phyloP scores from a whole-genome alignment of 2,797 vertebrate genomes.

The Anguilla anguilla region DNA sequence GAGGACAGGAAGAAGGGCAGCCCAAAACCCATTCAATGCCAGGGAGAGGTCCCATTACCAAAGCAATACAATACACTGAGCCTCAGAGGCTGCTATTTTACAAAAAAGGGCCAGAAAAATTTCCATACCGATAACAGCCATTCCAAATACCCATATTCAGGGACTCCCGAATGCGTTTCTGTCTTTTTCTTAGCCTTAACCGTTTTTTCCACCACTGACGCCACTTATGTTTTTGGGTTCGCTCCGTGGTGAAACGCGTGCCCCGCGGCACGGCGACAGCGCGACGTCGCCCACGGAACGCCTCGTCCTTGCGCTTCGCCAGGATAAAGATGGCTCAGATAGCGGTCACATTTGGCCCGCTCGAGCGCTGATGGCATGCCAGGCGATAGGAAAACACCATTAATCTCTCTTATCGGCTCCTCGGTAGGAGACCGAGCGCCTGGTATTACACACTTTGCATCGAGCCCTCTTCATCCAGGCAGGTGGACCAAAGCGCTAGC shows the following conservation, averaged over 20 bases:
- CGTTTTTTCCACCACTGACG: background rate
- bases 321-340: constrained; percentile 78
- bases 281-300: constrained; percentile 47
- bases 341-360: constrained; percentile 77
- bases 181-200: background rate
- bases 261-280: background rate
- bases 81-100: constrained; percentile 46
- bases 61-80: constrained; percentile 63
- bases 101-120: background rate
- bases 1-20: background rate
- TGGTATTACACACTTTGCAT: constrained; percentile 70
- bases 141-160: background rate
- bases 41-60: constrained; percentile 60
- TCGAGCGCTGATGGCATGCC: constrained; percentile 74
- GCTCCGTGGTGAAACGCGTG: background rate
- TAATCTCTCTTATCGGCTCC: constrained; percentile 83
- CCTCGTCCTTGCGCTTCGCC: constrained; percentile 70
- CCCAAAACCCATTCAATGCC: background rate
- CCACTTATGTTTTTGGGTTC: background rate
- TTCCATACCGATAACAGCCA: background rate
- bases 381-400: constrained; percentile 78
- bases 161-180: background rate
- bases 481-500: constrained; percentile 48
- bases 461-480: constrained; percentile 67
- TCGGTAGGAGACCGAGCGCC: constrained; percentile 69